A percentile compares a stretch with the other conserved stretches of the same genome.
These are phyloP conservation scores for Turdus rufiventris DNA, from an alignment of 2,113 vertebrate genomes.

Conservation along the genomic window DNA sequence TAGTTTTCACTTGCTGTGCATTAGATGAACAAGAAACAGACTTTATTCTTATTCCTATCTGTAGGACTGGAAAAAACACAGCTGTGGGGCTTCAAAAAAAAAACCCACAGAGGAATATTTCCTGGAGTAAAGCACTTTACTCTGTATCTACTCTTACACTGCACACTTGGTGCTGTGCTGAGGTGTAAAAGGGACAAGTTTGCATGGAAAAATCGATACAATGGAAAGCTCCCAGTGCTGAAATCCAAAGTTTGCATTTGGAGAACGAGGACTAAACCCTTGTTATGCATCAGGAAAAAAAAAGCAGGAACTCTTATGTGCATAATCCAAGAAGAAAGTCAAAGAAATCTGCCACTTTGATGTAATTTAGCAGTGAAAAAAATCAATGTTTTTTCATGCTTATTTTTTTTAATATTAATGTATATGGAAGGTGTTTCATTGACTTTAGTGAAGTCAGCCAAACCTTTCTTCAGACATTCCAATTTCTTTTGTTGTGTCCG, in stretches of 20 bases:
- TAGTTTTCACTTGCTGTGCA: background rate
- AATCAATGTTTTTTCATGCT: background rate
- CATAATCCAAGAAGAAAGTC: background rate
- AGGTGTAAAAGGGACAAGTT: background rate
- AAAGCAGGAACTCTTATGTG: background rate
- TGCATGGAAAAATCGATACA: background rate
- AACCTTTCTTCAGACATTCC: background rate
- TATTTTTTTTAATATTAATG: background rate
- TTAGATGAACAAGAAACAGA: background rate
- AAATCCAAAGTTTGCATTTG: background rate
- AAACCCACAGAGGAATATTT: background rate
- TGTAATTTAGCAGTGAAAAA: background rate
- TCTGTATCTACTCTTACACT: background rate
- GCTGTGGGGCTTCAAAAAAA: background rate
- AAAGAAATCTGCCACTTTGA: background rate
- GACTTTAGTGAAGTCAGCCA: background rate
- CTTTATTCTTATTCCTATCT: background rate
- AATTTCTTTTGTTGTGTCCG: background rate
- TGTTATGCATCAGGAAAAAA: background rate
- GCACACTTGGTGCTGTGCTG: background rate
- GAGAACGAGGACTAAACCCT: background rate
- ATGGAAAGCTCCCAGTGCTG: background rate
- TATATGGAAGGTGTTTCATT: background rate
- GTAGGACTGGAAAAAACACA: background rate
- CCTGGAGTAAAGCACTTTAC: background rate